phyloP scores from a whole-genome alignment of 2,888 invertebrate genomes.

The Caenorhabditis virilis region DNA sequence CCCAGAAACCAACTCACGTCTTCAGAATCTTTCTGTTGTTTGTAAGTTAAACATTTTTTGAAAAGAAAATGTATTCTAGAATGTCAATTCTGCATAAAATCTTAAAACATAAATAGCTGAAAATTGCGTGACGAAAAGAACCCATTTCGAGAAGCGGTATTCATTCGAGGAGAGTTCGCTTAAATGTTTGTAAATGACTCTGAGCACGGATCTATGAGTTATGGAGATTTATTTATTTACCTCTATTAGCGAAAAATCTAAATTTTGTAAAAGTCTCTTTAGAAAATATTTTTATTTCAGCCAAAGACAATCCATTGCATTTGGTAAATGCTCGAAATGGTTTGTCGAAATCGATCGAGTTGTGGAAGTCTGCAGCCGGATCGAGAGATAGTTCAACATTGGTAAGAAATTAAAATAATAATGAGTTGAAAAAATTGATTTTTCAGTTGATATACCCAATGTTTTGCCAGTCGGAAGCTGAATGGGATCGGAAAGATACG shows the following conservation, averaged over 20 bases:
- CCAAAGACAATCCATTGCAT: conserved; percentile 3
- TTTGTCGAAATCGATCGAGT: conserved; percentile 21
- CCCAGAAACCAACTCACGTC: conserved; percentile 2
- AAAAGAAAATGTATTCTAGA: background rate
- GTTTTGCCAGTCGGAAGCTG: conserved; percentile 25
- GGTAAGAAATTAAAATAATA: conserved; percentile 1
- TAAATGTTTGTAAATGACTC: no score
- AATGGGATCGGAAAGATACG: conserved; percentile 31
- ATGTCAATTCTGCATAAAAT: no score
- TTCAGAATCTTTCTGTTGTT: background rate
- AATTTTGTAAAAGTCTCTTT: no score
- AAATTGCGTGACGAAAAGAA: no score
- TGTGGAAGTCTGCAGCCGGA: conserved; percentile 16
- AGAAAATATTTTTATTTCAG: conserved; percentile 9
- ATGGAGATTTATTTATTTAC: no score
- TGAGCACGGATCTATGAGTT: no score
- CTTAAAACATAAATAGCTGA: no score
- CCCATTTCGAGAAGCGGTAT: background rate
- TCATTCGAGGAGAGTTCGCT: no score
- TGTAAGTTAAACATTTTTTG: no score
- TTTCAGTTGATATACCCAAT: conserved; percentile 31
- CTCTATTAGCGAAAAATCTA: no score
- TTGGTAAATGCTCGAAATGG: conserved; percentile 18
- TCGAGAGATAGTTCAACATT: conserved; percentile 14
- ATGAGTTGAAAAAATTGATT: background rate